phyloP scores from a whole-genome alignment of 2,113 vertebrate species.

The Scomber scombrus region DNA sequence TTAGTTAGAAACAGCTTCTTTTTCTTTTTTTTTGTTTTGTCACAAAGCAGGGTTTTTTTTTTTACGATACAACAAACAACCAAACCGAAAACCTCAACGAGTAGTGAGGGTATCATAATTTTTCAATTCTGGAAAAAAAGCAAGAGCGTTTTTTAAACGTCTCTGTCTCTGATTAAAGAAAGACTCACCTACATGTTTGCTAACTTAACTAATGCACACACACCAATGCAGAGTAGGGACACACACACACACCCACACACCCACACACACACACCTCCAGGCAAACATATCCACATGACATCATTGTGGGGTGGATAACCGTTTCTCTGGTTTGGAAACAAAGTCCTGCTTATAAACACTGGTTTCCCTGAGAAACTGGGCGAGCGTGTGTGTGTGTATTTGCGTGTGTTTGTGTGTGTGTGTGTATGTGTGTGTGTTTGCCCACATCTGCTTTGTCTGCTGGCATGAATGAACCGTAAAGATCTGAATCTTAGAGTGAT shows the following conservation, averaged over 20 bases:
- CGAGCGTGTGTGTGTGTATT: background rate
- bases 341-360: constrained; percentile 64
- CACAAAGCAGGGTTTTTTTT: no score
- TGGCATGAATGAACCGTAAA: constrained; percentile 20
- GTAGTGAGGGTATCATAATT: no score
- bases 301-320: constrained; percentile 59
- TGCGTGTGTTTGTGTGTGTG: background rate
- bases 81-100: no score
- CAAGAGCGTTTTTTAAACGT: no score
- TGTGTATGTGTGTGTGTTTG: background rate
- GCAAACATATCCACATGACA: constrained; percentile 64
- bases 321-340: constrained; percentile 64
- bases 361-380: constrained; percentile 66
- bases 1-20: no score
- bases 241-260: constrained; percentile 4
- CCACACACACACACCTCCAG: constrained; percentile 50
- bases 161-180: no score
- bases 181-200: constrained; percentile 20
- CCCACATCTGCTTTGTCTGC: constrained; percentile 51
- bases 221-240: constrained; percentile 6
- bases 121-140: no score
- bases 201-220: constrained; percentile 36
- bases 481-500: constrained; percentile 29
- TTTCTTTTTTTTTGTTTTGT: no score
- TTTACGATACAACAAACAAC: no score